Evolutionary conservation across 2,888 invertebrate genomes (phyloP).

Genomic region (Chrysolina haemoptera): DNA sequence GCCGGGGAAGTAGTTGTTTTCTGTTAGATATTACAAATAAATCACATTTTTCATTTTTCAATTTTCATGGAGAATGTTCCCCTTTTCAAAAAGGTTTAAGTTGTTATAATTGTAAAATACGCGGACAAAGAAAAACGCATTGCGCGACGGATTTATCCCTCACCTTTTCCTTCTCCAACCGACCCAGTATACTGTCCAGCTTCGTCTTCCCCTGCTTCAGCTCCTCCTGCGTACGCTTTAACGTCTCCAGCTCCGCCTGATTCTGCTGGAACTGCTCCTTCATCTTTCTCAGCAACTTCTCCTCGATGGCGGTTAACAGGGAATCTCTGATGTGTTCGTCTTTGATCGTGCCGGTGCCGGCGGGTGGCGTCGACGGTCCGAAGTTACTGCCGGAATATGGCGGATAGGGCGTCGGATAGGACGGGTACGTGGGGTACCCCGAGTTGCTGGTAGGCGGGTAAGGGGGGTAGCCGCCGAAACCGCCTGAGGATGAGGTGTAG

Average conservation of each 20-base stretch:
- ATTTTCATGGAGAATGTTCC: too few species aligned
- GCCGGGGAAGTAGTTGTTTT: too few species aligned
- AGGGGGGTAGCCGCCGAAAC: slow-evolving; percentile 50
- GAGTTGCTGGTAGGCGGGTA: slow-evolving; percentile 49
- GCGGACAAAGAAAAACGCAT: too few species aligned
- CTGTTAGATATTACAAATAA: too few species aligned
- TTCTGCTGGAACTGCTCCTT: slow-evolving; percentile 92
- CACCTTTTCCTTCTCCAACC: slow-evolving; percentile 82
- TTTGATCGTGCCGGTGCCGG: slow-evolving; percentile 85
- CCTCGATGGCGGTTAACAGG: slow-evolving; percentile 94
- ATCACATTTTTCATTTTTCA: too few species aligned
- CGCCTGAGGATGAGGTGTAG: slow-evolving; percentile 43
- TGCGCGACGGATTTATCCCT: too few species aligned
- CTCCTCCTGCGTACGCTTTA: slow-evolving; percentile 90
- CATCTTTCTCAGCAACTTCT: slow-evolving; percentile 89
- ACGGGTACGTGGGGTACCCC: slow-evolving; percentile 46
- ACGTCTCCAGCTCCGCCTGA: slow-evolving; percentile 92
- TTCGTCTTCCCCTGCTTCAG: slow-evolving; percentile 87
- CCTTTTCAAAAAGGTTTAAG: too few species aligned
- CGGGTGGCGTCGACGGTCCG: slow-evolving; percentile 57
- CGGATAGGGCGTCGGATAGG: slow-evolving; percentile 53
- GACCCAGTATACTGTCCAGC: slow-evolving; percentile 83
- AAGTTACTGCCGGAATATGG: slow-evolving; percentile 53
- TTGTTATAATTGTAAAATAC: too few species aligned
- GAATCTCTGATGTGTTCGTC: slow-evolving; percentile 97